These are phyloP conservation scores for Zygaena filipendulae DNA, from an alignment of 2,888 invertebrate species.

Conservation along the genomic window DNA sequence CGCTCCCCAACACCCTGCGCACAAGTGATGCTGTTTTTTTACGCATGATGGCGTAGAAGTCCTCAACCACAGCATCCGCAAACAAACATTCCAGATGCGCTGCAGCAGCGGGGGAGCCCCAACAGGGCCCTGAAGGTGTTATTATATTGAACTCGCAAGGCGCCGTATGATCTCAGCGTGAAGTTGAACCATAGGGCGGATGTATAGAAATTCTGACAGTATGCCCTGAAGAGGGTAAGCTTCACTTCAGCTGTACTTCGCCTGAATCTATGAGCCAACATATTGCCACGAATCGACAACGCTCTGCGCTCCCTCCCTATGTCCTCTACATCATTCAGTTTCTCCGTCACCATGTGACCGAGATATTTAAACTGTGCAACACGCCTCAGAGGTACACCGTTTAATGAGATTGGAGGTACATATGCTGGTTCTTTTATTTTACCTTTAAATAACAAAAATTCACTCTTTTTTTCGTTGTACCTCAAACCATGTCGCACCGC, in stretches of 20 bases:
- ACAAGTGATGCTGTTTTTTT: neutral
- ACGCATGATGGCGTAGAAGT: neutral
- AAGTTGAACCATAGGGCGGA: neutral
- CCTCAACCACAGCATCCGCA: no score
- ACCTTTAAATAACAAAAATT: slow-evolving; percentile 4
- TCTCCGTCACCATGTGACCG: slow-evolving; percentile 5
- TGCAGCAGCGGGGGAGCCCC: neutral
- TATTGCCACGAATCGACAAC: no score
- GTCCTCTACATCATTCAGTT: slow-evolving; percentile 2
- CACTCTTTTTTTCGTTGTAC: slow-evolving; percentile 1
- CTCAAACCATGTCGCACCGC: slow-evolving; percentile 1
- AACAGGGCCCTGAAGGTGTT: slow-evolving; percentile 7
- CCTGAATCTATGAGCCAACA: slow-evolving; percentile 2
- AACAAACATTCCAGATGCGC: neutral
- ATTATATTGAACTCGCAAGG: slow-evolving; percentile 7
- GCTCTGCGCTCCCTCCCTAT: no score
- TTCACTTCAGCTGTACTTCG: slow-evolving; percentile 1
- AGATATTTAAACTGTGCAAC: slow-evolving; percentile 5
- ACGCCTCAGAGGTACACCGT: neutral
- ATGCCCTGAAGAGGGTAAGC: slow-evolving; percentile 2
- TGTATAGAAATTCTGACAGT: no score
- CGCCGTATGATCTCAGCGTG: slow-evolving; percentile 2
- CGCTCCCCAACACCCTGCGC: no score
- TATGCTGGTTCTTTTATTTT: neutral
- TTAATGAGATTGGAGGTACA: slow-evolving; percentile 1